Evolutionary conservation across 2,113 vertebrate genomes (phyloP), one percentile per base, ranked within the genome.

Genomic region (Psammodynastes pulverulentus): DNA sequence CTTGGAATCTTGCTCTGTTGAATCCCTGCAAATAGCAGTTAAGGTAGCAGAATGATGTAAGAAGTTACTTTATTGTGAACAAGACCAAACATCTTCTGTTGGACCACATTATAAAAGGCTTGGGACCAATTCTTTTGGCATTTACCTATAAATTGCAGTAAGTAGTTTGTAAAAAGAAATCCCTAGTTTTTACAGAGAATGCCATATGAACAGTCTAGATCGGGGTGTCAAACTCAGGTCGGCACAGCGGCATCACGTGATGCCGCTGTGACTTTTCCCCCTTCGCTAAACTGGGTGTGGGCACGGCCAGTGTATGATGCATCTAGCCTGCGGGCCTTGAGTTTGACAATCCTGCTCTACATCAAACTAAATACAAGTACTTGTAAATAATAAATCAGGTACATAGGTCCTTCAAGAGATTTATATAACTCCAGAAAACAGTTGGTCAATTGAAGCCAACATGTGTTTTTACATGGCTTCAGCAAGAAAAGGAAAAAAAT

Each of bases 351-450:
- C 48, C 48, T 49, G 48, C 9, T 49, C 12, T 49, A 49, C 9
- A 12, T 49, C 89, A 87, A 43, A 86, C 34, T 67, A 43, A 53
- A 58, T 62, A 88, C 1, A 87, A 90, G 88, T 56, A 24, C 43
- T 26, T 54, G 23, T 49, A 86, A 85, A 89, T 85, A 94, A 94
- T 90, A 67, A 93, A 93, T 72, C 10, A 89, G 1, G 48, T 7
- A 67, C 52, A 58, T 1, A 45, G 3, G 1, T 49, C 89, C 85
- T 91, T 90, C 34, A 23, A 54, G 26, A 46, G 10, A 58, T 88
- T 6, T 0, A 21, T 39, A n/a, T 26, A 86, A 9, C 39, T n/a
- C 29, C 34, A 79, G 45, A 21, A 93, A 23, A 89, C 46, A 86
- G n/a, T 17, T 43, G 34, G 17, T 23, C 24, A 52, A 29, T 56